Percentiles rank a stretch among this genome's conserved stretches.
Evolutionary conservation across 2,888 invertebrate genomes (phyloP).

Genomic region (Aspidapion aeneum): DNA sequence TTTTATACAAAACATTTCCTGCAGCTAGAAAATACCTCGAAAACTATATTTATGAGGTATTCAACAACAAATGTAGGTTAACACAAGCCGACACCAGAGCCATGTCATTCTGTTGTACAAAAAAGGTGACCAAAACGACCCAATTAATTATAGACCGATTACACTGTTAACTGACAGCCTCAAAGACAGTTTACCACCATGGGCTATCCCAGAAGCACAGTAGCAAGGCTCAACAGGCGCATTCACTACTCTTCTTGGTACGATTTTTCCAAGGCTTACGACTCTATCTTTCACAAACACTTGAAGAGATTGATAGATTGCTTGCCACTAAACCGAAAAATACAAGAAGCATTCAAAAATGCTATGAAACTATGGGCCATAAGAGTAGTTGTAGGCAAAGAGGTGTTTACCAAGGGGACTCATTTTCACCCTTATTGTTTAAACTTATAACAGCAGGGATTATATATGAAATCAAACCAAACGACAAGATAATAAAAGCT

Average conservation of each 20-base stretch:
- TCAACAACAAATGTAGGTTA: not conserved
- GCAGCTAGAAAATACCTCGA: conserved; percentile 17
- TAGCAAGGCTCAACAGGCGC: conserved; percentile 17
- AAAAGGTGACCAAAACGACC: conserved; percentile 30
- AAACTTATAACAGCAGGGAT: conserved; percentile 22
- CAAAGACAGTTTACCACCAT: conserved; percentile 14
- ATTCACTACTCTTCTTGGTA: conserved; percentile 26
- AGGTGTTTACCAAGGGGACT: conserved; percentile 21
- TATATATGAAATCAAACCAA: too few relatives aligned
- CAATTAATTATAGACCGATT: conserved; percentile 32
- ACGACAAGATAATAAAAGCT: too few relatives aligned
- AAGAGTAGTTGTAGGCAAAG: not conserved
- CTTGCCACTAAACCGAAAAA: conserved; percentile 13
- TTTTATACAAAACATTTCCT: conserved; percentile 21
- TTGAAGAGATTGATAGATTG: conserved; percentile 19
- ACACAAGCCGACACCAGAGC: conserved; percentile 26
- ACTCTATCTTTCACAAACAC: conserved; percentile 18
- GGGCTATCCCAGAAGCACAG: conserved; percentile 24
- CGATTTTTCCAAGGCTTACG: conserved; percentile 19
- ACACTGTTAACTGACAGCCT: too few relatives aligned
- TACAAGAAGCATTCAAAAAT: conserved; percentile 8
- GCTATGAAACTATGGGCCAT: conserved; percentile 10
- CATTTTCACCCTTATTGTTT: conserved; percentile 22
- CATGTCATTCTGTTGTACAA: conserved; percentile 28
- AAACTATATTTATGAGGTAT: not conserved